A percentile compares a stretch with the other conserved stretches of the same genome.
These are phyloP conservation scores for Macroglossus sobrinus DNA, from an alignment of 2,113 vertebrate genomes.

Conservation along the genomic window DNA sequence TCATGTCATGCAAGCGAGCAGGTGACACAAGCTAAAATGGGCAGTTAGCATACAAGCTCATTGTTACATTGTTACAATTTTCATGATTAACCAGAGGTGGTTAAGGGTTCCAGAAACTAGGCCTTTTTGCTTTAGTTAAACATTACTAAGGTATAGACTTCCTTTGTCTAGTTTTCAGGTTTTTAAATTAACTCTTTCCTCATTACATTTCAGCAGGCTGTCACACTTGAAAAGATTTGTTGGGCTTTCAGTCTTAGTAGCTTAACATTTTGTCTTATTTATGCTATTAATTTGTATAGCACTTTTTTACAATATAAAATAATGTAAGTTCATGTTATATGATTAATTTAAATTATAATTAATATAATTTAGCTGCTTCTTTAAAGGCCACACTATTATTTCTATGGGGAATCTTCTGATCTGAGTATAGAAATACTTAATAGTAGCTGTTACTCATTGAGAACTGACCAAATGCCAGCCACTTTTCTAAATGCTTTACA, in stretches of 20 bases:
- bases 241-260: not conserved
- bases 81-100: no score
- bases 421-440: not conserved
- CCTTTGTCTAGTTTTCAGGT: no score
- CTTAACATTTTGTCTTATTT: conserved; percentile 42
- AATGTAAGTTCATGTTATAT: not conserved
- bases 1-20: no score
- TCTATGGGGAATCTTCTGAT: not conserved
- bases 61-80: no score
- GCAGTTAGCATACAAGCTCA: no score
- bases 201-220: no score
- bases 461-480: not conserved
- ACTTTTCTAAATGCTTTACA: not conserved
- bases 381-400: not conserved
- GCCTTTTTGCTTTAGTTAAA: no score
- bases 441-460: not conserved
- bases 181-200: no score
- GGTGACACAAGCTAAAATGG: no score
- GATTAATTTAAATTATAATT: conserved; percentile 22
- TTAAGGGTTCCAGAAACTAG: no score
- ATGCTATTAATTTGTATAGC: not conserved
- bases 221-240: conserved; percentile 44
- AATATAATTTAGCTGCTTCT: conserved; percentile 1
- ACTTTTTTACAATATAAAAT: not conserved
- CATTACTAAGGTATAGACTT: no score